Evolutionary conservation across 2,888 invertebrate species (phyloP).

Genomic region (Diplazon laetatorius): DNA sequence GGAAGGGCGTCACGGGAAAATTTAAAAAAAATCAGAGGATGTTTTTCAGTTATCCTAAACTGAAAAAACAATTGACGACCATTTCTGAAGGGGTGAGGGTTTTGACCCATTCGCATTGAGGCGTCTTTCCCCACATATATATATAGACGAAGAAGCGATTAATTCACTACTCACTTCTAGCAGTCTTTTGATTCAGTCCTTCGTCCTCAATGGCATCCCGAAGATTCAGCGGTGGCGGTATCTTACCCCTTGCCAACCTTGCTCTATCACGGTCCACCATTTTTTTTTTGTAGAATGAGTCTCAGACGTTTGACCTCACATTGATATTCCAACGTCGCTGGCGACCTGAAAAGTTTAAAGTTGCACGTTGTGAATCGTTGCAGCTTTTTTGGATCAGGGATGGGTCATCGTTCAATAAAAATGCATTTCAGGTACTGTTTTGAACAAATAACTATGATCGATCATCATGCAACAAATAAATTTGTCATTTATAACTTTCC

Average conservation of each 20-base stretch:
- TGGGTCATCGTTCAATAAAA: too few species aligned
- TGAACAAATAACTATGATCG: too few species aligned
- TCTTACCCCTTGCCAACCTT: conserved; percentile 71
- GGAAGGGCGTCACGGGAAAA: too few species aligned
- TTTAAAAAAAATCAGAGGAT: too few species aligned
- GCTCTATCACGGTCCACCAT: conserved; percentile 74
- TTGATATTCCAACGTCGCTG: conserved; percentile 7
- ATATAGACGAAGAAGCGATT: conserved; percentile 14
- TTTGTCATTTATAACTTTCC: too few species aligned
- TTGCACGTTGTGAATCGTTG: background rate
- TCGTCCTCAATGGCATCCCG: conserved; percentile 75
- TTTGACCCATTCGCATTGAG: too few species aligned
- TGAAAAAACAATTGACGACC: too few species aligned
- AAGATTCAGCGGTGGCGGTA: conserved; percentile 74
- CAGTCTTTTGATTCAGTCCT: conserved; percentile 77
- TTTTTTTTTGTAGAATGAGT: conserved; percentile 40
- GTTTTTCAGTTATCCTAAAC: too few species aligned
- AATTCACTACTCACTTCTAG: conserved; percentile 74
- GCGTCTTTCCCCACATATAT: too few species aligned
- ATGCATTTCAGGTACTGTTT: too few species aligned
- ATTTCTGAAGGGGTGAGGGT: too few species aligned
- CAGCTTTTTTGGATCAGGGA: background rate
- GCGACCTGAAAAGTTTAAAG: conserved; percentile 9
- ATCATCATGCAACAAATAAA: too few species aligned
- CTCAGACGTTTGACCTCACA: conserved; percentile 10